Base-by-base conservation (phyloP, 2,797 vertebrate genomes). In the Mycteria americana region DNA sequence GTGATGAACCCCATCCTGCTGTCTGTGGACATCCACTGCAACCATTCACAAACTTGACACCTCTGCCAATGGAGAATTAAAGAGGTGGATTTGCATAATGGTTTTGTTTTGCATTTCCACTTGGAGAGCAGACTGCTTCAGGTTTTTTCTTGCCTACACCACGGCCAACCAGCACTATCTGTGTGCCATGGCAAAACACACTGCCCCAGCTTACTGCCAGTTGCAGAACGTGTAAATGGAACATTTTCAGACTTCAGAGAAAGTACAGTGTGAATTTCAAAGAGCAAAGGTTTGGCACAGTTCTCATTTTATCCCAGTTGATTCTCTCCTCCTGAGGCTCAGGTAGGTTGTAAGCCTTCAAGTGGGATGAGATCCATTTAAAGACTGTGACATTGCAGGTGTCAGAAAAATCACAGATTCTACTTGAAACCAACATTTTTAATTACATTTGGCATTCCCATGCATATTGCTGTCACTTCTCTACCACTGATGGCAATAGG, bases 371-470 rank as follows among this genome's bases (percentile, higher is more conserved):
- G 95, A 90, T 53, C 87, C 85, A 92, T 94, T 96, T 96, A 96
- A 97, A 97, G 53, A 74, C 79, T 93, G 59, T 87, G 73, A 86
- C 82, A 94, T 17, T 84, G 82, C 81, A 92, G 22, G 81, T 93
- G 93, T 97, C 97, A 96, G 89, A 97, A 97, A 93, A 95, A 94
- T 78, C 79, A 37, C 57, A 92, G 91, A 72, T 93, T 93, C 60
- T 88, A 51, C 82, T 72, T 68, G 81, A 95, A 96, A 95, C 31
- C 53, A 94, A 91, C 78, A 83, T 91, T 96, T 97, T 95, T 92
- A 93, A 97, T 97, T 97, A 96, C 53, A 62, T 75, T 96, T 96
- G 91, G 84, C 94, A 91, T 92, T 95, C 97, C 92, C 89, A 45
- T 89, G 95, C 82, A 93, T 85, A 96, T 92, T 87, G 78, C 96